Conservation (phyloP, 92 coral and sea anemone species). For the Chrysogorgia sp. region DNA sequence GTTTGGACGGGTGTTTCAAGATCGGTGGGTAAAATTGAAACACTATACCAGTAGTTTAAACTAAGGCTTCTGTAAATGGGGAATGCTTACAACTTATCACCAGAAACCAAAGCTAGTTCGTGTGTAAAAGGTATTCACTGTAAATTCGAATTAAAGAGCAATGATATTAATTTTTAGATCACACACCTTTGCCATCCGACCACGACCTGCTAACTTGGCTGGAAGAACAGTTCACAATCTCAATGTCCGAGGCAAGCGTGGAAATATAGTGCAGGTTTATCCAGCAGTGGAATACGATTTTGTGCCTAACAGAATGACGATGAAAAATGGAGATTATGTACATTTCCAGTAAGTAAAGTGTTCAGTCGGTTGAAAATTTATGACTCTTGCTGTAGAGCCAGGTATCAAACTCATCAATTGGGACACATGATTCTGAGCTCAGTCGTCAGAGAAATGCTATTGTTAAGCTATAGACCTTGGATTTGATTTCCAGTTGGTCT, state of each 20-base stretch:
- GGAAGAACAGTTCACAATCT: conserved; percentile 76
- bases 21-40: conserved; percentile 62
- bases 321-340: conserved; percentile 74
- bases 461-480: too few relatives aligned
- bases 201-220: conserved; percentile 71
- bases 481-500: too few relatives aligned
- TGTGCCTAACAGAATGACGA: conserved; percentile 77
- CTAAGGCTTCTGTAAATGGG: too few relatives aligned
- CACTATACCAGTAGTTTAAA: neutral
- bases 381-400: neutral
- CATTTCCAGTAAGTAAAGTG: conserved; percentile 85
- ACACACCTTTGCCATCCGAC: conserved; percentile 88
- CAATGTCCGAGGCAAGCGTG: conserved; percentile 98
- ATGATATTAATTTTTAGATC: conserved; percentile 57
- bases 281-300: conserved; percentile 98
- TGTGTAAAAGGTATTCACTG: too few relatives aligned
- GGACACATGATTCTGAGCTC: too few relatives aligned
- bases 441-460: too few relatives aligned
- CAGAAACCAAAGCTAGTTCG: too few relatives aligned
- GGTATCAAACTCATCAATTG: too few relatives aligned
- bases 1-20: conserved; percentile 89
- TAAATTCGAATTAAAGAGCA: too few relatives aligned
- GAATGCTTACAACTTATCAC: too few relatives aligned
- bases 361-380: neutral
- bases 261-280: conserved; percentile 97